These are phyloP conservation scores for Phocides pigmalion DNA, from an alignment of 1,140 invertebrate genomes.

Conservation along the genomic window DNA sequence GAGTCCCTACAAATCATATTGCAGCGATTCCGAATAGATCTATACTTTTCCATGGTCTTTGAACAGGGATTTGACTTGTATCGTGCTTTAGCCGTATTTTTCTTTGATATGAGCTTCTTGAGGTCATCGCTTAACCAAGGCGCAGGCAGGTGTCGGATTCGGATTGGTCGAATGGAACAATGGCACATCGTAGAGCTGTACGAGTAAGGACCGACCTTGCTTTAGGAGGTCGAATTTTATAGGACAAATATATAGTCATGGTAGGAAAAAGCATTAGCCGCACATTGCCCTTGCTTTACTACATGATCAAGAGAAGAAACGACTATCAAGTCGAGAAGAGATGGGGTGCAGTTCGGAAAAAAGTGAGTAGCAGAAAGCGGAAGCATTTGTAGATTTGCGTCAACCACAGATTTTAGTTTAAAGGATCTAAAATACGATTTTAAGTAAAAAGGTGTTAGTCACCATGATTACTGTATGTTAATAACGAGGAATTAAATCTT, in stretches of 20 bases:
- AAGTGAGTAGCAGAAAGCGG: slow-evolving; percentile 8
- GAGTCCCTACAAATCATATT: too few species aligned
- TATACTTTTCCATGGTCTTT: too few species aligned
- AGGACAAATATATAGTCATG: slow-evolving; percentile 21
- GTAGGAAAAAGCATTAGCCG: slow-evolving; percentile 17
- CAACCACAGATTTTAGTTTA: slow-evolving; percentile 3
- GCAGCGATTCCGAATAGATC: too few species aligned
- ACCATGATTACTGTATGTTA: slow-evolving; percentile 16
- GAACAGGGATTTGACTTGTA: too few species aligned
- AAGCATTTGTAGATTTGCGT: slow-evolving; percentile 10
- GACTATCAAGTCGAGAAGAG: slow-evolving; percentile 20
- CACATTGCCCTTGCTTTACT: slow-evolving; percentile 7
- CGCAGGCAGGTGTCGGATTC: too few species aligned
- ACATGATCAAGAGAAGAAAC: slow-evolving; percentile 15
- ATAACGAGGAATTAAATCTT: slow-evolving; percentile 2
- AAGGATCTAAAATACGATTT: slow-evolving; percentile 8
- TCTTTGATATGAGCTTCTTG: too few species aligned
- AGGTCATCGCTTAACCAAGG: too few species aligned
- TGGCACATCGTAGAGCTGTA: too few species aligned
- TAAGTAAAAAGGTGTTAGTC: slow-evolving; percentile 22
- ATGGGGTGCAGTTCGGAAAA: slow-evolving; percentile 20
- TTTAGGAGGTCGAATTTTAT: slow-evolving; percentile 21
- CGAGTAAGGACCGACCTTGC: neutral
- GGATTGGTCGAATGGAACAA: too few species aligned
- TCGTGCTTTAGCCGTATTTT: too few species aligned